phyloP scores from a whole-genome alignment of 2,113 vertebrate species.

The Pteropus alecto region DNA sequence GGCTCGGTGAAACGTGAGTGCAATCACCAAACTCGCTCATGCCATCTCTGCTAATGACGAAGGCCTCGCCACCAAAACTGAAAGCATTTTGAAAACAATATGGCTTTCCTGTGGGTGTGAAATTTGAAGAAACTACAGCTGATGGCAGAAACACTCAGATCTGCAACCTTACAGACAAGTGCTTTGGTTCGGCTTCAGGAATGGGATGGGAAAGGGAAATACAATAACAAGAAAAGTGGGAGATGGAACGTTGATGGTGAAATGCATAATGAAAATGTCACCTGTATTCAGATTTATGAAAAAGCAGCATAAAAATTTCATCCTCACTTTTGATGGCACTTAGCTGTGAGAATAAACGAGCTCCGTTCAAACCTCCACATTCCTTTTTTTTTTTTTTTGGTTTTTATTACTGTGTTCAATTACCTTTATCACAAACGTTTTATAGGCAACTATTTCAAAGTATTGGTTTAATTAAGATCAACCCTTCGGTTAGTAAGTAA shows the following conservation, averaged over 20 bases:
- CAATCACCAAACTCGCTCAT: conserved; percentile 66
- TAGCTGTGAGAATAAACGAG: conserved; percentile 36
- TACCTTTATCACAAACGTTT: conserved; percentile 76
- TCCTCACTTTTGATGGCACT: not conserved
- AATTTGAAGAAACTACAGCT: conserved; percentile 70
- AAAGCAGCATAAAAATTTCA: conserved; percentile 64
- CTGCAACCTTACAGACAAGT: conserved; percentile 59
- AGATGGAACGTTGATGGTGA: conserved; percentile 60
- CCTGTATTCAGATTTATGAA: conserved; percentile 66
- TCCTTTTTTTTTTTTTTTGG: conserved; percentile 33
- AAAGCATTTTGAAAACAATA: conserved; percentile 76
- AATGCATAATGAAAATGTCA: conserved; percentile 69
- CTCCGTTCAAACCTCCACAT: conserved; percentile 55
- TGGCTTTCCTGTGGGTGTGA: conserved; percentile 69
- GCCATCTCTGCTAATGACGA: conserved; percentile 65
- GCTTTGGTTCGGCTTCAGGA: conserved; percentile 65
- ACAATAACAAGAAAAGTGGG: conserved; percentile 64
- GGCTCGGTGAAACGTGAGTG: conserved; percentile 67
- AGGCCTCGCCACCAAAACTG: conserved; percentile 64
- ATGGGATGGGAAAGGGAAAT: conserved; percentile 70
- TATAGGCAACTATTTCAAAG: conserved; percentile 75
- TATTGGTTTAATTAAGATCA: conserved; percentile 69
- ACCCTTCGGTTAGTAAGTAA: conserved; percentile 61
- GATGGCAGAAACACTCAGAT: conserved; percentile 77
- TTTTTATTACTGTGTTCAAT: conserved; percentile 57